A percentile compares a stretch with the other conserved stretches of the same genome.
phyloP scores from a whole-genome alignment of 64 coral and sea anemone genomes.

The Montipora efflorescens region DNA sequence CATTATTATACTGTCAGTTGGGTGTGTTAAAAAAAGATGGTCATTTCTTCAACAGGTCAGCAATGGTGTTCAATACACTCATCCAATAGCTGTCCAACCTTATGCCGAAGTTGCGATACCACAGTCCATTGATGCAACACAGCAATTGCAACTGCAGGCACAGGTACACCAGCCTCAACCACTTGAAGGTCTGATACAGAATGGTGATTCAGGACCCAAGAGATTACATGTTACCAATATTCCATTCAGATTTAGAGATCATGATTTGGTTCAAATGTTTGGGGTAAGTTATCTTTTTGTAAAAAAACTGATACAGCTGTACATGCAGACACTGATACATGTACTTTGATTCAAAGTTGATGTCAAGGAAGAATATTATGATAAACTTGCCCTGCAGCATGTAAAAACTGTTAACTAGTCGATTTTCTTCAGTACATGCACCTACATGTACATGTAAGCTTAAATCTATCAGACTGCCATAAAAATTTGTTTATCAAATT shows the following conservation, averaged over 20 bases:
- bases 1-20: too few relatives aligned
- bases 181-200: slow-evolving; percentile 8
- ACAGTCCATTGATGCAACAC: slow-evolving; percentile 36
- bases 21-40: not conserved
- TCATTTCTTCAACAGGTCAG: slow-evolving; percentile 13
- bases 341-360: too few relatives aligned
- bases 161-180: slow-evolving; percentile 31
- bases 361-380: too few relatives aligned
- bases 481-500: too few relatives aligned
- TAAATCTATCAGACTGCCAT: not conserved
- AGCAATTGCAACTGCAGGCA: slow-evolving; percentile 47
- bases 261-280: slow-evolving; percentile 96
- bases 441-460: not conserved
- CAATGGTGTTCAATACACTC: slow-evolving; percentile 68
- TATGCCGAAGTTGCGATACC: slow-evolving; percentile 43
- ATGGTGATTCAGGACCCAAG: slow-evolving; percentile 71
- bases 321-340: too few relatives aligned
- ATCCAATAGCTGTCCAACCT: slow-evolving; percentile 32
- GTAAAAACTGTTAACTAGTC: too few relatives aligned
- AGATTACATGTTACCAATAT: slow-evolving; percentile 97
- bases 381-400: too few relatives aligned
- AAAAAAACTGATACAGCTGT: too few relatives aligned
- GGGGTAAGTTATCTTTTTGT: slow-evolving; percentile 61
- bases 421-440: not conserved
- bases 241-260: slow-evolving; percentile 94